A percentile compares a stretch with the other conserved stretches of the same genome.
These are phyloP conservation scores for Oryzias curvinotus DNA, from an alignment of 2,113 vertebrate genomes.

Conservation along the genomic window DNA sequence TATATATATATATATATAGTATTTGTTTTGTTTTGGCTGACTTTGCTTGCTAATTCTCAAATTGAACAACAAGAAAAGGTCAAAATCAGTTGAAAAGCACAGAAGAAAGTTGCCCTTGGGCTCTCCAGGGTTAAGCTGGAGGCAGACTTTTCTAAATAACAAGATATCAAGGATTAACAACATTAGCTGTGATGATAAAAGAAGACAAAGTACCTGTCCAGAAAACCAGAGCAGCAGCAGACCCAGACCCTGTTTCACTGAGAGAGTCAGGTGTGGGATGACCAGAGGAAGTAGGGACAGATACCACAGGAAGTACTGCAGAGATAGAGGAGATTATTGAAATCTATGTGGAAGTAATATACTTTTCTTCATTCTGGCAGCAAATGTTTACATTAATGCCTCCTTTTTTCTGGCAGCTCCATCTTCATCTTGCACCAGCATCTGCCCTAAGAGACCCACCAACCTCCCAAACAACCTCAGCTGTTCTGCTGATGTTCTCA, in stretches of 20 bases:
- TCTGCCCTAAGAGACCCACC: not conserved
- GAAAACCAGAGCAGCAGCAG: slow-evolving; percentile 87
- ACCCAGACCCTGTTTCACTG: slow-evolving; percentile 56
- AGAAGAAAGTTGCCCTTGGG: too few species aligned
- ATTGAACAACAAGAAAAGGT: too few species aligned
- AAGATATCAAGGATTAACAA: not conserved
- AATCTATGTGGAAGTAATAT: too few species aligned
- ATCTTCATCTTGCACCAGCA: not conserved
- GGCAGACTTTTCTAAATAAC: too few species aligned
- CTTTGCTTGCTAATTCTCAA: too few species aligned
- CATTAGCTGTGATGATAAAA: not conserved
- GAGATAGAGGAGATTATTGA: slow-evolving; percentile 6
- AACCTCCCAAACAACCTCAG: not conserved
- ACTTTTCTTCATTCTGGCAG: too few species aligned
- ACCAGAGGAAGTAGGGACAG: slow-evolving; percentile 89
- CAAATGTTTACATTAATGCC: too few species aligned
- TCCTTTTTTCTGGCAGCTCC: not conserved
- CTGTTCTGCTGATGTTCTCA: too few species aligned
- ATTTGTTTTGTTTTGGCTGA: too few species aligned
- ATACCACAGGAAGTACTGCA: slow-evolving; percentile 95
- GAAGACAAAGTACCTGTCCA: slow-evolving; percentile 78
- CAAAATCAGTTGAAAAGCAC: too few species aligned
- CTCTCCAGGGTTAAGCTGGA: too few species aligned
- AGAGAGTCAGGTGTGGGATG: slow-evolving; percentile 81
- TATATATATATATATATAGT: too few species aligned